A percentile compares a stretch with the other conserved stretches of the same genome.
Conservation (phyloP, 2,113 vertebrate species). For the Toxotes jaculatrix region DNA sequence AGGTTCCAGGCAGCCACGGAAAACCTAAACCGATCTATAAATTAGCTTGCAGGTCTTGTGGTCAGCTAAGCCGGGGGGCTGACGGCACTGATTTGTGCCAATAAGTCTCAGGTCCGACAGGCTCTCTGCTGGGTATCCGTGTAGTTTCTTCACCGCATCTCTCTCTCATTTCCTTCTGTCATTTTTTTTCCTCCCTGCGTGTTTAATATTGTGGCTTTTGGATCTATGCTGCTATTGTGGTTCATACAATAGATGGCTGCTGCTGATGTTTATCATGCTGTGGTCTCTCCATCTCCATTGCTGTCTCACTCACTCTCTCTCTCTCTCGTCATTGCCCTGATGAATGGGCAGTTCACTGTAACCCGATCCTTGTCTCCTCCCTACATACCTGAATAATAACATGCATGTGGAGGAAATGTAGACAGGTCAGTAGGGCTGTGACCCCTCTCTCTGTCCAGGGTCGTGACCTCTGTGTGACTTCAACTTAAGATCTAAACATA, state of each 20-base stretch:
- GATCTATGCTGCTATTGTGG: constrained; percentile 27
- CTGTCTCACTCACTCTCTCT: constrained; percentile 1
- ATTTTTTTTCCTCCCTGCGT: background rate
- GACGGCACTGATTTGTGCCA: constrained; percentile 50
- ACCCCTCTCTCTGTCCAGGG: constrained; percentile 50
- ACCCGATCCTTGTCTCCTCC: constrained; percentile 54
- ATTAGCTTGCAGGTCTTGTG: constrained; percentile 42
- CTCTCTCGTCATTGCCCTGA: constrained; percentile 27
- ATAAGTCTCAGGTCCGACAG: constrained; percentile 43
- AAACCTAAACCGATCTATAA: constrained; percentile 59
- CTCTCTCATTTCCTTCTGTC: constrained; percentile 49
- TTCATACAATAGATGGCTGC: constrained; percentile 29
- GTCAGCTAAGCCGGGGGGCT: constrained; percentile 28
- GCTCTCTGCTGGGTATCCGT: constrained; percentile 17
- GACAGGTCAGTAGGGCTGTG: constrained; percentile 48
- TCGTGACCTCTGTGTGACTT: constrained; percentile 59
- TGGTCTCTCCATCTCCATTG: constrained; percentile 19
- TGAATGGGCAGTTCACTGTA: constrained; percentile 45
- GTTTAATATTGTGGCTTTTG: constrained; percentile 50
- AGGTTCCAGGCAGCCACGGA: constrained; percentile 32
- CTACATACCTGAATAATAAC: constrained; percentile 73
- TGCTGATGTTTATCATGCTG: constrained; percentile 59
- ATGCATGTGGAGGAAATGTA: constrained; percentile 55
- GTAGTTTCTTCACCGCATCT: constrained; percentile 15
- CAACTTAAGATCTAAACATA: constrained; percentile 64